Conservation (phyloP, 2,113 vertebrate species). For the Rana temporaria region DNA sequence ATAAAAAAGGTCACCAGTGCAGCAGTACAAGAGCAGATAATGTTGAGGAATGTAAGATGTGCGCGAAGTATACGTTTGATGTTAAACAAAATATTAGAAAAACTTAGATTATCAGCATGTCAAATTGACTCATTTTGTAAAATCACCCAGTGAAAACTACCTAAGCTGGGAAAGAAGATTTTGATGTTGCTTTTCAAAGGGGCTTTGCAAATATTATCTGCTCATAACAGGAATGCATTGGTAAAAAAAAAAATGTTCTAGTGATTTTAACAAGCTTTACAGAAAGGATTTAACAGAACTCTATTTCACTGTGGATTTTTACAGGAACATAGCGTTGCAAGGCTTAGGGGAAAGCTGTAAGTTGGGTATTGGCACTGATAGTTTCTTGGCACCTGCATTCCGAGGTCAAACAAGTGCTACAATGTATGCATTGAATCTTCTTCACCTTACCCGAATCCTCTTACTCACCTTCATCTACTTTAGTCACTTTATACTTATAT, state of each 20-base stretch:
- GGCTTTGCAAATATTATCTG: slow-evolving; percentile 3
- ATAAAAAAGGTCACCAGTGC: not conserved
- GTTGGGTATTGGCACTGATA: too few relatives aligned
- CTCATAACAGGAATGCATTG: not conserved
- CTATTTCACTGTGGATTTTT: not conserved
- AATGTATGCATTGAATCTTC: too few relatives aligned
- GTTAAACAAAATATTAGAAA: slow-evolving; percentile 22
- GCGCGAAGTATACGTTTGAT: slow-evolving; percentile 14
- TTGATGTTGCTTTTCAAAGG: slow-evolving; percentile 23
- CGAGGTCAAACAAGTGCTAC: too few relatives aligned
- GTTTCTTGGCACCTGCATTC: too few relatives aligned
- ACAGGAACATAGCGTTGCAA: not conserved
- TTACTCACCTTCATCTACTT: too few relatives aligned
- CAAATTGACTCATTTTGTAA: slow-evolving; percentile 1
- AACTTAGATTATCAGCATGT: slow-evolving; percentile 8
- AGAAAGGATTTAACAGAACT: not conserved
- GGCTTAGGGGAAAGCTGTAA: not conserved
- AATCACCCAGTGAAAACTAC: slow-evolving; percentile 7
- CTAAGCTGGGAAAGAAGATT: slow-evolving; percentile 20
- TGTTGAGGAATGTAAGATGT: not conserved
- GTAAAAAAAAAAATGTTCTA: not conserved
- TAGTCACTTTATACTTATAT: too few relatives aligned
- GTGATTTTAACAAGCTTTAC: not conserved
- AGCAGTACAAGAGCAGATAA: not conserved
- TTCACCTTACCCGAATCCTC: too few relatives aligned